Evolutionary conservation across 2,797 vertebrate species (phyloP), one percentile per base, ranked within the genome.

Genomic region (Lycodopsis pacificus): DNA sequence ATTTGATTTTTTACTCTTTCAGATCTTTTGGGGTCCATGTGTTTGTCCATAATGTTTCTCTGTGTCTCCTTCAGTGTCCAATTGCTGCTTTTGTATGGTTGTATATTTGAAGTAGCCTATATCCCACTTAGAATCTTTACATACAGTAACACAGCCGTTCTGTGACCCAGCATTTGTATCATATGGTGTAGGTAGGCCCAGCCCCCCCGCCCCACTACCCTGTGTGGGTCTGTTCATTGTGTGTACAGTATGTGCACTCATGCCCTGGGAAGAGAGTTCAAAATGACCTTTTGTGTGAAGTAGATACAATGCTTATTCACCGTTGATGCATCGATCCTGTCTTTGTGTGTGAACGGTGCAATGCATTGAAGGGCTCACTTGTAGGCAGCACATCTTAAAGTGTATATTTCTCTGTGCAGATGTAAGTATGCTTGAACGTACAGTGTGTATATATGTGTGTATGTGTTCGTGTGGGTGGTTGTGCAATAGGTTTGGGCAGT

Each of bases 401-500:
- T 82, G 71, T 71, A 62, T 53, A 44, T 71, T 48, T 77, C 11
- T 61, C 4, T 11, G 48, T 57, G 61, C 59, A 70, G 68, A 61
- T 73, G 44, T 77, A 46, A 62, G 54, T 75, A 53, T 51, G 44
- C 56, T 15, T 67, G 76, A 81, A 72, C 9, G 68, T 74, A 73
- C 42, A 57, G 2, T 58, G 0, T 32, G 62, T 65, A 42, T 64
- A 25, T 71, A 42, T 6, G 34, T 53, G n/a, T 4, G n/a, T 53
- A 4, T 44, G 4, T 68, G 62, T 65, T 48, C 56, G 38, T 71
- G 46, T 71, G 40, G 42, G 51, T 42, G 46, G 2, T 36, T 15
- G 36, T 66, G 77, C 71, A 81, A 71, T 78, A 64, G 65, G 76
- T 88, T 79, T 65, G 9, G 82, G 77, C 78, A 82, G 65, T 84